Percentiles rank a stretch among this genome's conserved stretches.
Evolutionary conservation across 2,113 vertebrate species (phyloP).

Genomic region (Myrmecobius fasciatus): DNA sequence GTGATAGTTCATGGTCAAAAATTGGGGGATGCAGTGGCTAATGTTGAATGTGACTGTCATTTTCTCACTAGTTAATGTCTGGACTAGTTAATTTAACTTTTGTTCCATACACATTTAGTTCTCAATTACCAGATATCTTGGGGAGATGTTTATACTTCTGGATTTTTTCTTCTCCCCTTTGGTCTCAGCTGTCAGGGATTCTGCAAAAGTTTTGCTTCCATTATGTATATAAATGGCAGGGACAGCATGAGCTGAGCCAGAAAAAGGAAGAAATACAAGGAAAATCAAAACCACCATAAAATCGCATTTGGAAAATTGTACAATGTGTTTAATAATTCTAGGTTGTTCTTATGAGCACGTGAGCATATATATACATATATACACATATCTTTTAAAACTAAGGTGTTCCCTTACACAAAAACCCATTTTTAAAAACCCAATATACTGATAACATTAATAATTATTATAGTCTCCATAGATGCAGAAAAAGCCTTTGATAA

Average conservation of each 20-base stretch:
- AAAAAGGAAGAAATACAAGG: background rate
- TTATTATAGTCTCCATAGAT: too few species aligned
- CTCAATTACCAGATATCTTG: conserved; percentile 92
- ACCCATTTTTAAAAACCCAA: background rate
- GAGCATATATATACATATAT: too few species aligned
- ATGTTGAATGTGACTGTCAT: conserved; percentile 91
- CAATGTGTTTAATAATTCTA: background rate
- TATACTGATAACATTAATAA: background rate
- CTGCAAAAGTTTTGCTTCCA: conserved; percentile 94
- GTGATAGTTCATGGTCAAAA: conserved; percentile 86
- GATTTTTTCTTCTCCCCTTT: conserved; percentile 93
- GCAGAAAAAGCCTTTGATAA: too few species aligned
- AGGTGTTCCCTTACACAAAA: background rate
- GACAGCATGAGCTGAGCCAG: background rate
- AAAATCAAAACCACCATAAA: background rate
- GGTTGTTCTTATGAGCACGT: too few species aligned
- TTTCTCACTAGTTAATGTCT: conserved; percentile 86
- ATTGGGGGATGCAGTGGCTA: conserved; percentile 94
- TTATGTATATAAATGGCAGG: background rate
- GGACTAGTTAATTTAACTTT: conserved; percentile 90
- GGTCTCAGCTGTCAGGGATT: conserved; percentile 92
- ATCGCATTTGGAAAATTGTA: background rate
- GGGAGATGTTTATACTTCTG: conserved; percentile 90
- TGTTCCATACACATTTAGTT: conserved; percentile 88
- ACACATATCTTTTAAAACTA: background rate